Conservation (phyloP, 2,113 vertebrate species). For the Labeo catla region DNA sequence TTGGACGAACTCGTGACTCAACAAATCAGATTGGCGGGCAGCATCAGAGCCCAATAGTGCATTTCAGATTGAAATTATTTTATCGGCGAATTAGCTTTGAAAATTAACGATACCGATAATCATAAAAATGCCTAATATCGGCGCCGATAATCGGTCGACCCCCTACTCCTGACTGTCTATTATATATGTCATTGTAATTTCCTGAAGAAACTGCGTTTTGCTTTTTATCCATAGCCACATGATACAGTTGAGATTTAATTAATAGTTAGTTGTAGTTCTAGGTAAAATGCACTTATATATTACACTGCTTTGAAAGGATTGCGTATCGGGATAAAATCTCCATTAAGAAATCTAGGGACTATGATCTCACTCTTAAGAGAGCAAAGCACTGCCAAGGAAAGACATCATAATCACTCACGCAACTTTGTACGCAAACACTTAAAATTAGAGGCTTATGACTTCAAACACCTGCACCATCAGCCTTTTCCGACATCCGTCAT, state of each 20-base stretch:
- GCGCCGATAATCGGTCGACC: no score
- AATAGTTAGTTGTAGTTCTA: background rate
- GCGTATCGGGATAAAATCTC: background rate
- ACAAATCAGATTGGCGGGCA: no score
- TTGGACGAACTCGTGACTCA: no score
- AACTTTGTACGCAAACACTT: conserved; percentile 17
- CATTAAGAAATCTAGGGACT: background rate
- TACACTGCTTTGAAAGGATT: background rate
- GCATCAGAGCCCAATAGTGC: no score
- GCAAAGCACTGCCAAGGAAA: background rate
- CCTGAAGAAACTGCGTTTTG: background rate
- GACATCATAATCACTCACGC: conserved; percentile 4
- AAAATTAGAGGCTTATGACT: conserved; percentile 48
- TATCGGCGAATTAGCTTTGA: no score
- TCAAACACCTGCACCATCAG: conserved; percentile 20
- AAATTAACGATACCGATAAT: no score
- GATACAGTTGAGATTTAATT: background rate
- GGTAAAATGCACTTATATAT: background rate
- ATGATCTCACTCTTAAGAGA: conserved; percentile 39
- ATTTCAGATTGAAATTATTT: no score
- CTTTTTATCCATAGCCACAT: background rate
- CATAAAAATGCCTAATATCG: no score
- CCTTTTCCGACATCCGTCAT: conserved; percentile 29
- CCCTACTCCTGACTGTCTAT: background rate
- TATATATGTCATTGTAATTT: background rate